phyloP scores from a whole-genome alignment of 1,140 invertebrate species.

The Atta colombica region DNA sequence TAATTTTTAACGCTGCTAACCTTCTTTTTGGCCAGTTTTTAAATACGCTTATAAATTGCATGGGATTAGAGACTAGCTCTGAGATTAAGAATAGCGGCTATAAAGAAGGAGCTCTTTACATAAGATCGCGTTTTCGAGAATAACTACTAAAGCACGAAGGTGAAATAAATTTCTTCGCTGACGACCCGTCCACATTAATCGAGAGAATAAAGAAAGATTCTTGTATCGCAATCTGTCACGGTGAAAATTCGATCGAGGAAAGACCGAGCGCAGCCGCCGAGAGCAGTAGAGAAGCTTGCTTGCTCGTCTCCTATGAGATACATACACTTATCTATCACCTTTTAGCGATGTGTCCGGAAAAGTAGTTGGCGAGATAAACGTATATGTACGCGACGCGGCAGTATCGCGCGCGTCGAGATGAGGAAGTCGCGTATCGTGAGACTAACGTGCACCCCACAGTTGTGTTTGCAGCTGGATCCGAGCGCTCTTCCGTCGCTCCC shows the following conservation, averaged over 20 bases:
- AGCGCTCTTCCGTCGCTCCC: constrained; percentile 68
- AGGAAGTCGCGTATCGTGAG: constrained; percentile 46
- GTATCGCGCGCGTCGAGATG: not conserved
- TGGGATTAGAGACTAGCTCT: constrained; percentile 52
- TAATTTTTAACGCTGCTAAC: not conserved
- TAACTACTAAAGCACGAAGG: not conserved
- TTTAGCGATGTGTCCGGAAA: constrained; percentile 1
- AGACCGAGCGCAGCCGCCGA: not conserved
- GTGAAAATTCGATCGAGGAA: not conserved
- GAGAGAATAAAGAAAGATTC: not conserved
- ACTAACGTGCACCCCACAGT: constrained; percentile 52
- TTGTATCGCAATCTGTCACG: not conserved
- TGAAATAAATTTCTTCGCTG: not conserved
- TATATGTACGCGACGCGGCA: not conserved
- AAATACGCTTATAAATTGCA: constrained; percentile 49
- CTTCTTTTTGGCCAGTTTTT: constrained; percentile 58
- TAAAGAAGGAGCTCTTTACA: constrained; percentile 40
- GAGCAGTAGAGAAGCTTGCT: constrained; percentile 55
- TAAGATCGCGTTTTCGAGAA: not conserved
- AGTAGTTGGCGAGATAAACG: not conserved
- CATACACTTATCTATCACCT: constrained; percentile 13
- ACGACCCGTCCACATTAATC: not conserved
- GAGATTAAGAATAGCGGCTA: constrained; percentile 45
- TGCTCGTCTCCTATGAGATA: constrained; percentile 35
- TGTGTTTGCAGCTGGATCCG: no score